Evolutionary conservation across 2,113 vertebrate species (phyloP).

Genomic region (Dasyprocta punctata): DNA sequence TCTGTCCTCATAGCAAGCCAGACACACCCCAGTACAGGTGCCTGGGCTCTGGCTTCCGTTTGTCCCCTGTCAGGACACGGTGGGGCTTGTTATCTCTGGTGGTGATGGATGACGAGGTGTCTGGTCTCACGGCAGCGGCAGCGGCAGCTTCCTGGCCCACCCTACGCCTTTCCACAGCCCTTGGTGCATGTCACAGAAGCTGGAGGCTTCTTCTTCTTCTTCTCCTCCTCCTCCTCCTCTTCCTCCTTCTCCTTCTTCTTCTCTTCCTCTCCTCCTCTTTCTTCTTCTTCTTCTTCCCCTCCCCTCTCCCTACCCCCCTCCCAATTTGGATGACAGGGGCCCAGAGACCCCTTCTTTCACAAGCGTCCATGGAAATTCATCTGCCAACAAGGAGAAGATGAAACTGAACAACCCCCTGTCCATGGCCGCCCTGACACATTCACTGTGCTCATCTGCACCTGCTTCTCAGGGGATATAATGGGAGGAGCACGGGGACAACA

Average conservation of each 20-base stretch:
- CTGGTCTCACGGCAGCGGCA: background rate
- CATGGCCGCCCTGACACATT: background rate
- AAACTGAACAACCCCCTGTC: background rate
- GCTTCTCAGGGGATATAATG: background rate
- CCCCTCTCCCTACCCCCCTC: background rate
- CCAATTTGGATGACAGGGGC: background rate
- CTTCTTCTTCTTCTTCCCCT: too few relatives aligned
- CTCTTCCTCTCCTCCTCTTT: too few relatives aligned
- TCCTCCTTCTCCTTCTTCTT: too few relatives aligned
- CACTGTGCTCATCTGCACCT: background rate
- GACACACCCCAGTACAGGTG: constrained; percentile 23
- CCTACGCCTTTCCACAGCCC: background rate
- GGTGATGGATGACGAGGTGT: constrained; percentile 52
- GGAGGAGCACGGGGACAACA: background rate
- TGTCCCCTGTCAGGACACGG: constrained; percentile 24
- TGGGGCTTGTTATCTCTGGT: constrained; percentile 43
- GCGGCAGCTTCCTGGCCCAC: background rate
- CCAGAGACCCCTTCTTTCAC: background rate
- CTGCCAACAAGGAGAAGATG: background rate
- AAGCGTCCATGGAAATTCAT: background rate
- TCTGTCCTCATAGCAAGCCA: constrained; percentile 64
- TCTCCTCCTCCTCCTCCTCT: background rate
- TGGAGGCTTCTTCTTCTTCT: background rate
- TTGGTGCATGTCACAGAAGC: background rate
- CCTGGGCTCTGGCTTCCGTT: constrained; percentile 57